A percentile compares a stretch with the other conserved stretches of the same genome.
Evolutionary conservation across 2,888 invertebrate species (phyloP).

Genomic region (Stenotaenia linearis): DNA sequence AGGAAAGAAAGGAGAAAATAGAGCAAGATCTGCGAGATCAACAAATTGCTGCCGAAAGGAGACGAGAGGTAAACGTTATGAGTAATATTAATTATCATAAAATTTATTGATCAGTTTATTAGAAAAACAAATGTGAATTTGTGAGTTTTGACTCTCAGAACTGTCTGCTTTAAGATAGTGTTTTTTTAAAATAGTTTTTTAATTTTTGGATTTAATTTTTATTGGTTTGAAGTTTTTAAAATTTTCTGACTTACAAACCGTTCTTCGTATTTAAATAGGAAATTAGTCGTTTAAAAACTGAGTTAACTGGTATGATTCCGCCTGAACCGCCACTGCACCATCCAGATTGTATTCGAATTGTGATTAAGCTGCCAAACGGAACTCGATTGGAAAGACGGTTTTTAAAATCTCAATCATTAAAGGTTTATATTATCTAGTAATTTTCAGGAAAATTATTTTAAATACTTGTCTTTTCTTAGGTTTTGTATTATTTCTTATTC

Average conservation of each 20-base stretch:
- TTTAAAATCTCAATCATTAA: constrained; percentile 67
- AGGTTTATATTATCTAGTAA: constrained; percentile 50
- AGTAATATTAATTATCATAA: too few relatives aligned
- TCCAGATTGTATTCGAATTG: constrained; percentile 69
- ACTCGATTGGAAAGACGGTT: constrained; percentile 82
- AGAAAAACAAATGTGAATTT: too few relatives aligned
- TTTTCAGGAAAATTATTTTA: background rate
- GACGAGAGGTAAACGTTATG: too few relatives aligned
- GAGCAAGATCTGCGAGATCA: constrained; percentile 48
- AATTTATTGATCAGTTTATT: too few relatives aligned
- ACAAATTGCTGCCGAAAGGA: constrained; percentile 42
- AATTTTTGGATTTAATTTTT: too few relatives aligned
- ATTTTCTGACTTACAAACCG: too few relatives aligned
- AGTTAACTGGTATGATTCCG: constrained; percentile 47
- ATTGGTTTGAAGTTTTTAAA: too few relatives aligned
- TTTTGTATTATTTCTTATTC: constrained; percentile 89
- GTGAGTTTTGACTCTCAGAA: too few relatives aligned
- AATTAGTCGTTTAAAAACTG: constrained; percentile 47
- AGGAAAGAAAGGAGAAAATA: constrained; percentile 52
- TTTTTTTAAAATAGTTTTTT: too few relatives aligned
- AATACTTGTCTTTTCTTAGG: constrained; percentile 55
- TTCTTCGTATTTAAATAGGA: constrained; percentile 43
- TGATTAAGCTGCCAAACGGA: constrained; percentile 87
- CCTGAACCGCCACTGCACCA: constrained; percentile 67
- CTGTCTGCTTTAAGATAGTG: too few relatives aligned